A percentile compares a stretch with the other conserved stretches of the same genome.
phyloP scores from a whole-genome alignment of 2,113 vertebrate genomes.

The Capreolus pygargus region DNA sequence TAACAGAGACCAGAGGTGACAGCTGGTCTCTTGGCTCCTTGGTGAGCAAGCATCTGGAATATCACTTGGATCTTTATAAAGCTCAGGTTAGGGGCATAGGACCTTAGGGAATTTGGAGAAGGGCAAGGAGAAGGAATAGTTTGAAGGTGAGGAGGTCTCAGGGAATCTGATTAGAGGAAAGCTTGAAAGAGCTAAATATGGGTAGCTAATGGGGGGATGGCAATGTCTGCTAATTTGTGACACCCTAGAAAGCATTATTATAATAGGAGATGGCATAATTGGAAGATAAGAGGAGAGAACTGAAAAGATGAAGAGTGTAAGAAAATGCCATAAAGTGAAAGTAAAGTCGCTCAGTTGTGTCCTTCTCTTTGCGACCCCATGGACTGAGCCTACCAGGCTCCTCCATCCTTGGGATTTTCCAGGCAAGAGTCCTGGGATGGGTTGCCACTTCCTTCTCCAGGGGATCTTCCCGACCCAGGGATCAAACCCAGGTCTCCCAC shows the following conservation, averaged over 20 bases:
- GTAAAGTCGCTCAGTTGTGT: neutral
- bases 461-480: neutral
- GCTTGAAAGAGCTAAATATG: neutral
- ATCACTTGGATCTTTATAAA: conserved; percentile 23
- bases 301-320: neutral
- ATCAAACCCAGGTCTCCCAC: neutral
- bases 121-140: neutral
- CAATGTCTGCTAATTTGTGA: neutral
- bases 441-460: neutral
- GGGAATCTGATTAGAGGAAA: conserved; percentile 6
- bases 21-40: conserved; percentile 46
- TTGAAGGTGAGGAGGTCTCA: neutral
- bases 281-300: conserved; percentile 2
- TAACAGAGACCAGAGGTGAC: conserved; percentile 40
- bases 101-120: conserved; percentile 45
- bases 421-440: neutral
- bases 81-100: neutral
- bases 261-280: neutral
- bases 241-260: neutral
- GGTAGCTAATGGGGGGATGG: neutral
- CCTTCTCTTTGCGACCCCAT: neutral
- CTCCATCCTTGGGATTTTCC: neutral
- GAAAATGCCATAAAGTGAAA: neutral
- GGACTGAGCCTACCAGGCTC: neutral
- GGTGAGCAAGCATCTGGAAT: conserved; percentile 54